Percentiles rank a stretch among this genome's conserved stretches.
Conservation (phyloP, 2,113 vertebrate species). For the Osmerus mordax region DNA sequence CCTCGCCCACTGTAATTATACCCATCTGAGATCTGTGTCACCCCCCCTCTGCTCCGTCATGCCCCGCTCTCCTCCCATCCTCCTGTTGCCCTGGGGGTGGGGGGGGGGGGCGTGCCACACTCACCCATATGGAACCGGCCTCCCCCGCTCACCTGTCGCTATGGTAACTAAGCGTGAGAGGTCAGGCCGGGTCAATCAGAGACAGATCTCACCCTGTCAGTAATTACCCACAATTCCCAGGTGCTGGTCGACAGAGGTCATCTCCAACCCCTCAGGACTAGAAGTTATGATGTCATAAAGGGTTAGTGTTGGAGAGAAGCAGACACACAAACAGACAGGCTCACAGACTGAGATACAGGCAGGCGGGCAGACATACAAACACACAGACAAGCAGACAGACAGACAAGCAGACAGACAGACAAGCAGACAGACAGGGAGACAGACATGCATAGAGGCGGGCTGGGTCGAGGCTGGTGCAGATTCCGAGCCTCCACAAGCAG, state of each 20-base stretch:
- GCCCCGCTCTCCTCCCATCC: conserved; percentile 18
- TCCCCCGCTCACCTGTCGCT: conserved; percentile 41
- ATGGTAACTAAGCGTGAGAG: conserved; percentile 43
- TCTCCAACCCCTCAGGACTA: too few species aligned
- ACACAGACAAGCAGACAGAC: too few species aligned
- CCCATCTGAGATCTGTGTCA: conserved; percentile 43
- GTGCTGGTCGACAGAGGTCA: conserved; percentile 22
- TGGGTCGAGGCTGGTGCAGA: not conserved
- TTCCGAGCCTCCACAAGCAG: not conserved
- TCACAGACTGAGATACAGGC: too few species aligned
- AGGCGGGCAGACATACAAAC: too few species aligned
- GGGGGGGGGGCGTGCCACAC: conserved; percentile 6
- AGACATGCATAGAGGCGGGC: too few species aligned
- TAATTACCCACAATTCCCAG: conserved; percentile 61
- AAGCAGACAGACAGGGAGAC: too few species aligned
- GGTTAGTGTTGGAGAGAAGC: too few species aligned
- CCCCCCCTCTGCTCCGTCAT: conserved; percentile 1
- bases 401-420: too few species aligned
- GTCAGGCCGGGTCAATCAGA: conserved; percentile 63
- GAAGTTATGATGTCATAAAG: too few species aligned
- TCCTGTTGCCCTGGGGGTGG: conserved; percentile 51
- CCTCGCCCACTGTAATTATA: conserved; percentile 52
- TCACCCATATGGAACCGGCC: conserved; percentile 51
- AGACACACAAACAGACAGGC: too few species aligned
- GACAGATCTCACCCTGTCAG: conserved; percentile 62